Evolutionary conservation across 2,888 invertebrate species (phyloP).

Genomic region (Dicranocentrus wangi): DNA sequence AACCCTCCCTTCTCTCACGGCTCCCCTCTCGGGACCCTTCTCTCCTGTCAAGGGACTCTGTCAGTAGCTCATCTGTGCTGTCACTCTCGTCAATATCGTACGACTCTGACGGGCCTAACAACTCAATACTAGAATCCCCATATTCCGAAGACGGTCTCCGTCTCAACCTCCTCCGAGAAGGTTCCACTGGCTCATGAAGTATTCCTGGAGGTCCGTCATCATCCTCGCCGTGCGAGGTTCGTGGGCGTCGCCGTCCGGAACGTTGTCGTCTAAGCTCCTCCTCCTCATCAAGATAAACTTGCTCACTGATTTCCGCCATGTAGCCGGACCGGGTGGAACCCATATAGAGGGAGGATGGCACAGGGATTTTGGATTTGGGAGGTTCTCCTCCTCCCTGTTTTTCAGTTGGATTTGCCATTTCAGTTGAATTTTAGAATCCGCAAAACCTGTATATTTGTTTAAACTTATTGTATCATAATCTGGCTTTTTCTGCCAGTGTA

Average conservation of each 20-base stretch:
- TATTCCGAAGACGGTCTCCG: conserved; percentile 60
- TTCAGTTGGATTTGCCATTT: no score
- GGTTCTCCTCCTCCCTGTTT: no score
- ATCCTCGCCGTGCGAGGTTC: conserved; percentile 59
- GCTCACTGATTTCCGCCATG: conserved; percentile 71
- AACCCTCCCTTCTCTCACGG: conserved; percentile 12
- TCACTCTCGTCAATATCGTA: conserved; percentile 60
- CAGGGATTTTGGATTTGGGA: conserved; percentile 72
- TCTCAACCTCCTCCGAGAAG: conserved; percentile 15
- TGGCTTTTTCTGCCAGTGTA: no score
- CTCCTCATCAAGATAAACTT: conserved; percentile 71
- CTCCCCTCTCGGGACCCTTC: neutral
- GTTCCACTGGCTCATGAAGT: conserved; percentile 57
- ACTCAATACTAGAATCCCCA: conserved; percentile 68
- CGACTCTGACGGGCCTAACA: conserved; percentile 63
- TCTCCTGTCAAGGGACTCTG: conserved; percentile 32
- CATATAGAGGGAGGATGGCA: conserved; percentile 71
- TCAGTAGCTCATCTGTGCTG: conserved; percentile 50
- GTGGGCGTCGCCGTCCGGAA: conserved; percentile 44
- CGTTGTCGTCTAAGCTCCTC: no score
- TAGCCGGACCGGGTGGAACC: conserved; percentile 64
- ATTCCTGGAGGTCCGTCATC: conserved; percentile 70
- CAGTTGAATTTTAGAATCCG: no score
- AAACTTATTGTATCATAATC: no score
- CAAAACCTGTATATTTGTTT: no score